These are phyloP conservation scores for Hydractinia echinata DNA, from an alignment of 30 jellyfish, hydroid and myxozoan species.

Conservation along the genomic window DNA sequence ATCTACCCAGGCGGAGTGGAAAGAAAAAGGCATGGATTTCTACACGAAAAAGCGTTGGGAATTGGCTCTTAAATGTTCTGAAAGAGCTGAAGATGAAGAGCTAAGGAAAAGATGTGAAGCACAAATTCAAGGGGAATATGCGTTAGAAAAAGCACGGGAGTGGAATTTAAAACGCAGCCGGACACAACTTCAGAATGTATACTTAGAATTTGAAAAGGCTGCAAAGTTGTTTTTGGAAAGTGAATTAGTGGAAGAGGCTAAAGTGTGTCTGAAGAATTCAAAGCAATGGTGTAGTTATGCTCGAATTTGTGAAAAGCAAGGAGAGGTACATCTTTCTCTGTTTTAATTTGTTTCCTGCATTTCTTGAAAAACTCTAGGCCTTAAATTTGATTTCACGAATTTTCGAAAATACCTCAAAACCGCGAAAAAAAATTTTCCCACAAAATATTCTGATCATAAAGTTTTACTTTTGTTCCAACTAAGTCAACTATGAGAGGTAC, in stretches of 20 bases:
- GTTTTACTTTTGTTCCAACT: no score
- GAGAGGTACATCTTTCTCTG: conserved; percentile 24
- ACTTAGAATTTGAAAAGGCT: conserved; percentile 49
- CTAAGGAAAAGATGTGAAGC: neutral
- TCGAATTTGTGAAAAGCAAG: conserved; percentile 29
- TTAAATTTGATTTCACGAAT: no score
- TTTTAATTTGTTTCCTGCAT: no score
- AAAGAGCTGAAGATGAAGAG: conserved; percentile 6
- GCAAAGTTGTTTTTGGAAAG: conserved; percentile 42
- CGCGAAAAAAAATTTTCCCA: no score
- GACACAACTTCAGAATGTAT: conserved; percentile 32
- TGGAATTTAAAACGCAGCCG: conserved; percentile 27
- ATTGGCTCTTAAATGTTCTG: conserved; percentile 19
- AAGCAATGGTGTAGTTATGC: conserved; percentile 55
- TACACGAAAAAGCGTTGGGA: conserved; percentile 5
- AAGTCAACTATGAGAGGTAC: no score
- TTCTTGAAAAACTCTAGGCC: no score
- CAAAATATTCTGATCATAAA: no score
- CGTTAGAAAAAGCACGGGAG: neutral
- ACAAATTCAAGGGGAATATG: conserved; percentile 1
- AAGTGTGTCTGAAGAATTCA: conserved; percentile 46
- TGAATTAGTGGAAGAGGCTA: conserved; percentile 62
- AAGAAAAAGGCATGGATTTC: conserved; percentile 1
- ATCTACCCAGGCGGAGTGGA: conserved; percentile 9
- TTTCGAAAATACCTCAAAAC: no score